phyloP scores from a whole-genome alignment of 2,888 invertebrate genomes.

The Laothoe populi region DNA sequence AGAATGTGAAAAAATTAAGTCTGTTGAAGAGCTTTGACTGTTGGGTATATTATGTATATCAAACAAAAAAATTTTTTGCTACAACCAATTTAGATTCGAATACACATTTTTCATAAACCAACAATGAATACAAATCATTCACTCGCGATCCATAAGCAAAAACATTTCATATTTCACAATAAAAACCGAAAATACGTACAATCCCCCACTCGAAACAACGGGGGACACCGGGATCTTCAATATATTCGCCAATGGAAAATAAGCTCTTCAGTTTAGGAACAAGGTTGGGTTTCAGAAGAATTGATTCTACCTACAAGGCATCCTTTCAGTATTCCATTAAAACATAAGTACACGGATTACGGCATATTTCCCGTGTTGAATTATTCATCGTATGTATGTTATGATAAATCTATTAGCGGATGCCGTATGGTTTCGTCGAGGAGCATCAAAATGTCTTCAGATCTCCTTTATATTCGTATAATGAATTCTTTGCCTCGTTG shows the following conservation, averaged over 20 bases:
- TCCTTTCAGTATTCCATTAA: slow-evolving; percentile 39
- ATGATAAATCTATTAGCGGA: slow-evolving; percentile 22
- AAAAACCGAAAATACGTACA: slow-evolving; percentile 5
- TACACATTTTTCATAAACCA: slow-evolving; percentile 8
- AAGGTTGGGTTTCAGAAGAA: not conserved
- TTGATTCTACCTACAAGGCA: not conserved
- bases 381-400: slow-evolving; percentile 40
- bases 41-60: too few species aligned
- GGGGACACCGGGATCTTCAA: not conserved
- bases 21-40: too few species aligned
- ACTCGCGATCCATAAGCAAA: slow-evolving; percentile 8
- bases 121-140: slow-evolving; percentile 23
- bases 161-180: slow-evolving; percentile 12
- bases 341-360: slow-evolving; percentile 39
- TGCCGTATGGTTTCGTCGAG: slow-evolving; percentile 13
- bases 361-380: slow-evolving; percentile 40
- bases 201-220: slow-evolving; percentile 8
- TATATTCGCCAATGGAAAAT: not conserved
- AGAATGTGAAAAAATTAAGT: not conserved
- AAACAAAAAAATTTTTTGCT: not conserved
- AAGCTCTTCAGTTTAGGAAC: not conserved
- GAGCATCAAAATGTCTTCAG: slow-evolving; percentile 21
- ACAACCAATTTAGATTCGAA: slow-evolving; percentile 32
- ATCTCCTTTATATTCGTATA: slow-evolving; percentile 1
- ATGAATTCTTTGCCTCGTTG: not conserved